A percentile compares a stretch with the other conserved stretches of the same genome.
phyloP scores from a whole-genome alignment of 2,113 vertebrate species.

The Saccopteryx bilineata region DNA sequence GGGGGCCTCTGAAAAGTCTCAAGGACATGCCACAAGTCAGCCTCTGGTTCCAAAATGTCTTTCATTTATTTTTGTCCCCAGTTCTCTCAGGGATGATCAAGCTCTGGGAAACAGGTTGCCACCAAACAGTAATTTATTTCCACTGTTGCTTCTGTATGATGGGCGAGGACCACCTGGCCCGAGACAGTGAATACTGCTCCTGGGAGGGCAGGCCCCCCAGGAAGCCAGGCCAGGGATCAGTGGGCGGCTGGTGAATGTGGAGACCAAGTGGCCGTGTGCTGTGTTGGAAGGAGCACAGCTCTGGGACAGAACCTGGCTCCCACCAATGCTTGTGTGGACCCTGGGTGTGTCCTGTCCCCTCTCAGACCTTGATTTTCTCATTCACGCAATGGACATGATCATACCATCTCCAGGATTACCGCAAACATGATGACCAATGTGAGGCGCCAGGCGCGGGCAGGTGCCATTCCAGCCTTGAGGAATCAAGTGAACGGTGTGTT shows the following conservation, averaged over 20 bases:
- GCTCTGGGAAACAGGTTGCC: neutral
- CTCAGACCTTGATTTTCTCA: neutral
- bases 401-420: neutral
- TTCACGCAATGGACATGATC: neutral
- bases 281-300: neutral
- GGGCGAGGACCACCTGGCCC: neutral
- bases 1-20: neutral
- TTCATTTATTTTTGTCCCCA: neutral
- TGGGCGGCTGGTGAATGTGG: rapidly evolving
- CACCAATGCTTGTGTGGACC: neutral
- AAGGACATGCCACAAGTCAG: neutral
- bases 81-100: neutral
- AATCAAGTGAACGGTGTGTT: rapidly evolving
- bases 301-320: neutral
- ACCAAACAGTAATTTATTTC: neutral
- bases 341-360: neutral
- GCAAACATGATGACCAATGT: rapidly evolving
- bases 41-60: neutral
- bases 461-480: rapidly evolving
- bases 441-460: neutral
- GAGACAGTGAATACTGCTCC: neutral
- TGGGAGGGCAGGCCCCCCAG: neutral
- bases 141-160: neutral
- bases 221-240: neutral
- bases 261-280: rapidly evolving